Base-by-base conservation (phyloP, 2,797 vertebrate genomes). In the Sus cebifrons region DNA sequence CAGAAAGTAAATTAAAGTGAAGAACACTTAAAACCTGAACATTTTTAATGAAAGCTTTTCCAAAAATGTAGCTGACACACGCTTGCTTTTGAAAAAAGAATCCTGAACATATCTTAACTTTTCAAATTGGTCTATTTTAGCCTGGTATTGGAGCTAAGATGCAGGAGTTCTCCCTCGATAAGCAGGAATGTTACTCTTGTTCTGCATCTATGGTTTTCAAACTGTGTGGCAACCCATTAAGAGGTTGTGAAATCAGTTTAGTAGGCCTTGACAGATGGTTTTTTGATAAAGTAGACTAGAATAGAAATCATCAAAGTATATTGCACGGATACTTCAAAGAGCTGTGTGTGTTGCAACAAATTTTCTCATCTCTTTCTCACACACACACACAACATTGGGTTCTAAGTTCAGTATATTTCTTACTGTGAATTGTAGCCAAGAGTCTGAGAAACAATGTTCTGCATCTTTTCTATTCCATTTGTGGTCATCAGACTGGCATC, bases 1-100 rank as follows among this genome's bases (percentile, higher is more conserved):
- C 23, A 86, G 75, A 84, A 74, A 91, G 54, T n/a, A 95, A 18
- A 71, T 70, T n/a, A 40, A 75, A 89, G 65, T 54, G 81, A 71
- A 36, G 60, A 54, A 68, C 81, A 75, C 21, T 21, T 73, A 70
- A 68, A 52, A 67, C 27, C 71, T 40, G 18, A 71, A 40, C 8
- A 62, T 27, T 92, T 94, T 86, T 60, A 36, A 27, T 58, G 70
- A 52, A 86, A 52, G 32, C 6, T 29, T 94, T 95, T 49, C 44
- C 44, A 29, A 54, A 83, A 83, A 23, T 56, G 25, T 60, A 56
- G 13, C 65, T 0, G 13, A 68, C n/a, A 84, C 10, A 15, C n/a
- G 29, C 14, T 86, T 89, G 65, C 44, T 70, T 54, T 65, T 88
- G 68, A 21, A n/a, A 23, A 86, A 94, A 88, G 40, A 49, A 68